Percentiles rank a stretch among this genome's conserved stretches.
Evolutionary conservation across 2,888 invertebrate genomes (phyloP).

Genomic region (Meta bourneti): DNA sequence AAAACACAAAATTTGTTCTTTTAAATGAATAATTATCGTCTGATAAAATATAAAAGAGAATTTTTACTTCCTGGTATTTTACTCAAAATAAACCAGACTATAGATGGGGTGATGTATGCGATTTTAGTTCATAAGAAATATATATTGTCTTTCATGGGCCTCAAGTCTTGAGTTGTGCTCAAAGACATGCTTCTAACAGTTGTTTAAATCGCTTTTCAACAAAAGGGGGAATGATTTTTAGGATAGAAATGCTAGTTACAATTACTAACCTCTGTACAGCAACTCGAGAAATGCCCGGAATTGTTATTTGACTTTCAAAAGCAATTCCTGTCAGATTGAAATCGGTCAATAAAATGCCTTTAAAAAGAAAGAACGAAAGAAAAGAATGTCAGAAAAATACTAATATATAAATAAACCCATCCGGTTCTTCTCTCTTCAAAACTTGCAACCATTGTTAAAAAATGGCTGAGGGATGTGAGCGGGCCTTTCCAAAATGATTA

Average conservation of each 20-base stretch:
- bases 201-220: not conserved
- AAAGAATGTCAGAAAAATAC: not conserved
- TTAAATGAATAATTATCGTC: no score
- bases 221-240: not conserved
- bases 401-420: not conserved
- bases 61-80: no score
- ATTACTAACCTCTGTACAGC: not conserved
- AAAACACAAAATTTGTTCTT: no score
- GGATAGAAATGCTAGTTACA: not conserved
- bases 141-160: no score
- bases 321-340: not conserved
- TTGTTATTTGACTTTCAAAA: constrained; percentile 6
- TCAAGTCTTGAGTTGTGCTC: no score
- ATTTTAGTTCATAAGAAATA: no score
- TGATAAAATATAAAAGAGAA: no score
- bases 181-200: no score
- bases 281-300: not conserved
- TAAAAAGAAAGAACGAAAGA: not conserved
- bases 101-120: no score
- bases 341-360: not conserved
- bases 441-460: not conserved
- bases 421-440: not conserved
- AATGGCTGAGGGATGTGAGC: constrained; percentile 5
- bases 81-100: no score
- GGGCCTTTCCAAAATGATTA: constrained; percentile 56